phyloP scores from a whole-genome alignment of 2,113 vertebrate genomes.

The Scomber colias region DNA sequence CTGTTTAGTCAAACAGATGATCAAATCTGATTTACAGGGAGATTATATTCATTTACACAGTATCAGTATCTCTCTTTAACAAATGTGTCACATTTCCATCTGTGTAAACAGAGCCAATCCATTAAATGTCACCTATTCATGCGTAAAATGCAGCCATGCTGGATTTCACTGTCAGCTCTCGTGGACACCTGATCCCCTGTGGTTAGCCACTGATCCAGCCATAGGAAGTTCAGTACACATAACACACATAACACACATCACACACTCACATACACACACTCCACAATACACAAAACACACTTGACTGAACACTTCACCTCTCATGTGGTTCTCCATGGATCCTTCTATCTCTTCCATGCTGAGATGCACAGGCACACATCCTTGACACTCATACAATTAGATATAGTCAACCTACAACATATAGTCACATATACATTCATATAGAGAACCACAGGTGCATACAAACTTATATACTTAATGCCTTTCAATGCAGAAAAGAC shows the following conservation, averaged over 20 bases:
- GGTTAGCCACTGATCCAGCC: constrained; percentile 54
- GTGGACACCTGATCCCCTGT: constrained; percentile 44
- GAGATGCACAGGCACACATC: constrained; percentile 7
- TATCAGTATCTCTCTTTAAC: background rate
- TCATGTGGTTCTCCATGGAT: constrained; percentile 29
- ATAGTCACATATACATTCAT: background rate
- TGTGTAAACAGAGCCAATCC: constrained; percentile 23
- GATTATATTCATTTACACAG: background rate
- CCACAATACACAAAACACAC: constrained; percentile 24
- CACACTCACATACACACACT: constrained; percentile 17
- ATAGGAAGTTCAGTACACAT: constrained; percentile 25
- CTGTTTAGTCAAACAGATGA: background rate
- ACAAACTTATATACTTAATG: constrained; percentile 13
- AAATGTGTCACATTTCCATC: constrained; percentile 16
- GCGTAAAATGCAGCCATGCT: constrained; percentile 30
- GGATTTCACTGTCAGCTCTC: constrained; percentile 52
- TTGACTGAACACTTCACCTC: constrained; percentile 47
- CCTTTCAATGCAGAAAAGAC: background rate
- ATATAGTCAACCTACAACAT: background rate
- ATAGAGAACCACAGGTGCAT: background rate
- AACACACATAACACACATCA: constrained; percentile 14
- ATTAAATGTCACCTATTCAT: constrained; percentile 57
- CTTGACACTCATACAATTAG: background rate
- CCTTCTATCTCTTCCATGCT: constrained; percentile 23
- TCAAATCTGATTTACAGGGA: background rate